Conservation (phyloP, 1,140 invertebrate species). For the Zaprionus vittiger region DNA sequence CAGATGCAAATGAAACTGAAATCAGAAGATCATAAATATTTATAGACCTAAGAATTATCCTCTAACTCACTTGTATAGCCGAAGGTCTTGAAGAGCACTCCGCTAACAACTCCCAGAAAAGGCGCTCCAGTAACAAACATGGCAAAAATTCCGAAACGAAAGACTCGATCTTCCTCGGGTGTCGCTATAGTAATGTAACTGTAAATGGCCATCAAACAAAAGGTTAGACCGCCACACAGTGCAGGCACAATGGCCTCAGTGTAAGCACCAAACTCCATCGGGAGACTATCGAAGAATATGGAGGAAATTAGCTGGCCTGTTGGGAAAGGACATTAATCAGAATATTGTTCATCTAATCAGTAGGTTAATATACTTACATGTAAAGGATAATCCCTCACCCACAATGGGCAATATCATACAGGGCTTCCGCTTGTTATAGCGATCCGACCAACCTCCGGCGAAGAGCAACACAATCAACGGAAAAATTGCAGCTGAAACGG, state of each 20-base stretch:
- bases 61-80: conserved; percentile 73
- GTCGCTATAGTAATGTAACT: conserved; percentile 87
- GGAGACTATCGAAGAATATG: conserved; percentile 80
- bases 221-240: conserved; percentile 86
- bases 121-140: conserved; percentile 79
- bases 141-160: conserved; percentile 85
- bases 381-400: conserved; percentile 85
- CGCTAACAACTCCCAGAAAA: conserved; percentile 73
- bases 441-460: conserved; percentile 88
- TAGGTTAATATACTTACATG: conserved; percentile 54
- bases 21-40: neutral
- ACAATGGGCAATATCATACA: conserved; percentile 87
- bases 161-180: conserved; percentile 86
- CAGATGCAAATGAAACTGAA: conserved; percentile 72
- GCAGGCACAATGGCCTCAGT: conserved; percentile 86
- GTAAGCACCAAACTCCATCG: conserved; percentile 85
- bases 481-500: conserved; percentile 85
- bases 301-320: conserved; percentile 74
- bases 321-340: neutral
- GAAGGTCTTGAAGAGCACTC: conserved; percentile 64
- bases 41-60: neutral
- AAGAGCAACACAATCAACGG: conserved; percentile 87
- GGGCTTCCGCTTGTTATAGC: conserved; percentile 88
- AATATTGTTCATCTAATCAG: neutral
- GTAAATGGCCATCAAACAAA: conserved; percentile 87